Conservation (phyloP, 1,140 invertebrate genomes). For the Choristoneura fumiferana region DNA sequence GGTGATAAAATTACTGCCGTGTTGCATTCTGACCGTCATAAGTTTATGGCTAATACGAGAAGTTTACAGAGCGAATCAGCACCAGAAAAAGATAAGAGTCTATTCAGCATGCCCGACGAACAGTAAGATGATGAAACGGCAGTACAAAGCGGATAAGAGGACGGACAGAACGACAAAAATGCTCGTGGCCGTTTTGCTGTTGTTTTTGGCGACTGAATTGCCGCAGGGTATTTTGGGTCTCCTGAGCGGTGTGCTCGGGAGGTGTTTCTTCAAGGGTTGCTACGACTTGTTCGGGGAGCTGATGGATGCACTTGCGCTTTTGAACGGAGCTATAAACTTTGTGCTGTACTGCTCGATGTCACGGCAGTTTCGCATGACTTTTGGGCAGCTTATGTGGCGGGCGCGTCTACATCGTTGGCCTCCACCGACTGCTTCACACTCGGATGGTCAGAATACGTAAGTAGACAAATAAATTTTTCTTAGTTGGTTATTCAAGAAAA, state of each 20-base stretch:
- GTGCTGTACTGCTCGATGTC: slow-evolving; percentile 97
- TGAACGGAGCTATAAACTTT: slow-evolving; percentile 96
- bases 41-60: slow-evolving; percentile 89
- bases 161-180: slow-evolving; percentile 92
- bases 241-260: slow-evolving; percentile 84
- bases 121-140: slow-evolving; percentile 81
- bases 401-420: slow-evolving; percentile 71
- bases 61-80: slow-evolving; percentile 75
- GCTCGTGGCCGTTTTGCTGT: slow-evolving; percentile 90
- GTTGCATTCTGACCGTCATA: slow-evolving; percentile 88
- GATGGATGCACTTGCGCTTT: slow-evolving; percentile 93
- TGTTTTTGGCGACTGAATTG: slow-evolving; percentile 93
- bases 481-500: no score
- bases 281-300: slow-evolving; percentile 91
- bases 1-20: slow-evolving; percentile 91
- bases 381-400: slow-evolving; percentile 85
- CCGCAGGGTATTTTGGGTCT: slow-evolving; percentile 89
- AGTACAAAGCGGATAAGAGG: slow-evolving; percentile 81
- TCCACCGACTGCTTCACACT: slow-evolving; percentile 53
- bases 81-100: slow-evolving; percentile 61
- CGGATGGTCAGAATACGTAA: slow-evolving; percentile 64
- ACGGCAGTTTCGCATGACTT: slow-evolving; percentile 92
- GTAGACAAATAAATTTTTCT: no score
- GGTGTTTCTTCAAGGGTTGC: slow-evolving; percentile 86
- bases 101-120: slow-evolving; percentile 57